Base-by-base conservation (phyloP, 35 echinoderm and acorn worm species). In the Lytechinus pictus region DNA sequence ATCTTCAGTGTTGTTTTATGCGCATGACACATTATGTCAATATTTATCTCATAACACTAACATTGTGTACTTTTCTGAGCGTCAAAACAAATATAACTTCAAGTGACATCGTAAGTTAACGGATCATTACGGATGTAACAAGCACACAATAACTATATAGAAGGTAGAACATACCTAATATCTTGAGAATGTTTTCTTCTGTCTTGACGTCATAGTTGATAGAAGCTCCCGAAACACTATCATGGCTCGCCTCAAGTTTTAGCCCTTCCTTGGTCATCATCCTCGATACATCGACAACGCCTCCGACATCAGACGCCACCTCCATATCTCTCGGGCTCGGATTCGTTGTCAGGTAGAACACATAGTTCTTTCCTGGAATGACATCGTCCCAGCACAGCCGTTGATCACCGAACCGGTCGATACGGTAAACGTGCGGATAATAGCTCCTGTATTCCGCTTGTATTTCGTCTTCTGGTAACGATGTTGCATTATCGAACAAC, bases 261-360 rank as follows among this genome's bases (percentile, higher is more conserved):
- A 96, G 4, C 6, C 95, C 95, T 55, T 96, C 95, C 57, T 92
- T 27, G 12, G 29, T 90, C 88, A 44, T 54, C 88, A 90, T 52
- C 88, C 9, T 52, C 5, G 88, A 90, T 33, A 54, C 52, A 52
- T 90, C 88, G 11, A 90, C 52, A 28, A 90, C 27, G 10, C 52
- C 52, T 3, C 10, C 92, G 13, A 9, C n/a, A 16, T 54, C 27
- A 28, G 55, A 57, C 53, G 27, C 54, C 92, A 93, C 10, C 89
- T 96, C 95, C 14, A 86, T 21, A 27, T 87, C 95, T 12, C 86
- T 66, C 89, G 55, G 89, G 10, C 55, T 52, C 60, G 95, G 95
- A 9, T 92, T 55, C 55, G 95, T 87, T 10, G 95, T 95, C 95
- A 95, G 54, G 28, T 87, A 95, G 54, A 95, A 88, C 44, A 95